Evolutionary conservation across 2,797 vertebrate genomes (phyloP), one percentile per base, ranked within the genome.

Genomic region (Schizopygopsis malacanthus): DNA sequence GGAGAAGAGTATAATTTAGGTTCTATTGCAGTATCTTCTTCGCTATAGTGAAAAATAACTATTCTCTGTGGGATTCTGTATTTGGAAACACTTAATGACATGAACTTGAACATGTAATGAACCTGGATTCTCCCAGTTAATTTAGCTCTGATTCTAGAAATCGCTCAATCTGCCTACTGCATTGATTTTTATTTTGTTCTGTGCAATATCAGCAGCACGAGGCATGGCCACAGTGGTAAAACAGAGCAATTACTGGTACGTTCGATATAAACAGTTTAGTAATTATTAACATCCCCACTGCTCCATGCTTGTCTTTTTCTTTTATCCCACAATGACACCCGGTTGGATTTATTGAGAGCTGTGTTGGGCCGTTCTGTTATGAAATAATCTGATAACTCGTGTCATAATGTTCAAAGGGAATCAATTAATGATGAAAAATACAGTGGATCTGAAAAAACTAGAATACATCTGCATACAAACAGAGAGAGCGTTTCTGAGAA

Each of bases 381-480:
- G 8, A 78, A 78, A 78, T 4, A 67, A 54, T 84, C 47, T 56
- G 22, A 79, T 59, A 78, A 43, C 80, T 78, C 65, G 28, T 84
- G 33, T 59, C 47, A 59, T 33, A 33, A 83, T 20, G 72, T 85
- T 87, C 63, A 52, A 80, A 72, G 47, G 54, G 25, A 65, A 65
- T 87, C 43, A 78, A 82, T 87, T 78, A 85, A 81, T 82, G 28
- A 77, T 67, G 65, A 78, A 50, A 69, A 37, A 37, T 47, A 52
- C 56, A 52, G 70, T 18, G 18, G 43, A 78, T 81, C 15, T 85
- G 25, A 33, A 79, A 79, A 56, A 77, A 43, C 6, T 11, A 59
- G 75, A 73, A 87, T 73, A 22, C 63, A 84, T 75, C 71, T 43
- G 83, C 87, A 85, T 85, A 28, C 56, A 67, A 67, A 37, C 18